These are phyloP conservation scores for Grammomys surdaster DNA, from an alignment of 2,113 vertebrate species.

Conservation along the genomic window DNA sequence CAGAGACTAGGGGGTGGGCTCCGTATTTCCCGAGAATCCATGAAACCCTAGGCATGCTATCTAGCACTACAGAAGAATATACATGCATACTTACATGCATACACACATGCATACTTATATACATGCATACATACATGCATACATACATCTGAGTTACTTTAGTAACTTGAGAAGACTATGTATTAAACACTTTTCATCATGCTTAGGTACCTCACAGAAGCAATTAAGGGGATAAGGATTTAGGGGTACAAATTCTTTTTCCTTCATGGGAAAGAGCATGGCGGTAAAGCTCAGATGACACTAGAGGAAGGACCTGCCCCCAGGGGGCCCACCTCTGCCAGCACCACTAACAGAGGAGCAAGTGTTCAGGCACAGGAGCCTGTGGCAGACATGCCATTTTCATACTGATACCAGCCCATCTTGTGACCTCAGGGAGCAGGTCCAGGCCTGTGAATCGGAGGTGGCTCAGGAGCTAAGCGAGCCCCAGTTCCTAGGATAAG, in stretches of 20 bases:
- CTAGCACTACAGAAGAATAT: background rate
- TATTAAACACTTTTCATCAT: background rate
- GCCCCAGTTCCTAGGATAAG: background rate
- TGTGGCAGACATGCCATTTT: background rate
- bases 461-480: slow-evolving; percentile 12
- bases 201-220: background rate
- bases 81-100: background rate
- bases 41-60: background rate
- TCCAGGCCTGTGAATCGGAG: slow-evolving; percentile 4
- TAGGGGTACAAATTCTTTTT: background rate
- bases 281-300: background rate
- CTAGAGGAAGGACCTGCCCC: background rate
- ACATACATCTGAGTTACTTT: background rate
- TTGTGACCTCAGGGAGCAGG: background rate
- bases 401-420: background rate
- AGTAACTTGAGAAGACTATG: slow-evolving; percentile 20
- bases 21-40: background rate
- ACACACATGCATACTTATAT: too few species aligned
- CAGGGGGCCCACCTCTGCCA: background rate
- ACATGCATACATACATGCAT: too few species aligned
- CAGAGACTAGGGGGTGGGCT: background rate
- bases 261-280: background rate
- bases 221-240: background rate
- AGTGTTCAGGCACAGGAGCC: background rate
- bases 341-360: background rate